phyloP scores from a whole-genome alignment of 1,140 invertebrate genomes.

The Magallana gigas region DNA sequence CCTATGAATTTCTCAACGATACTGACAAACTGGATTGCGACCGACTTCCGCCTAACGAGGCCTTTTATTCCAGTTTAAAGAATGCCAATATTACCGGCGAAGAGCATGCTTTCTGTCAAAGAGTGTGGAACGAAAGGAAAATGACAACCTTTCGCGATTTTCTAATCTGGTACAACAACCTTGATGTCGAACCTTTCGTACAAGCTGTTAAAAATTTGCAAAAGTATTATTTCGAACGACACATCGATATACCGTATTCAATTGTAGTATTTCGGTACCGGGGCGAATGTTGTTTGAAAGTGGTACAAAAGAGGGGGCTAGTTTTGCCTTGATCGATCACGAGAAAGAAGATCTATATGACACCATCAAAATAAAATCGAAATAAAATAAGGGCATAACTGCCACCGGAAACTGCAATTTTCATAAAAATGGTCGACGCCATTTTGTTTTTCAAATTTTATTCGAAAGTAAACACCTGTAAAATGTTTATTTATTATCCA shows the following conservation, averaged over 20 bases:
- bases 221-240: neutral
- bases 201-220: slow-evolving; percentile 50
- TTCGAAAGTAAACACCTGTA: too few relatives aligned
- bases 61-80: too few relatives aligned
- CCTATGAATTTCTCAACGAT: slow-evolving; percentile 56
- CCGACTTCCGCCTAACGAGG: too few relatives aligned
- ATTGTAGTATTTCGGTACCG: slow-evolving; percentile 53
- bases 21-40: too few relatives aligned
- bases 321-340: slow-evolving; percentile 52
- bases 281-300: slow-evolving; percentile 52
- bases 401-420: too few relatives aligned
- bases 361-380: too few relatives aligned
- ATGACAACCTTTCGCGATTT: slow-evolving; percentile 59
- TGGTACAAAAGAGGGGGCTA: neutral
- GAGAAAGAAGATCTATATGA: slow-evolving; percentile 52
- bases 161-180: slow-evolving; percentile 60
- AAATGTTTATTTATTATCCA: too few relatives aligned
- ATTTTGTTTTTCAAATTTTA: too few relatives aligned
- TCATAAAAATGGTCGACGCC: too few relatives aligned
- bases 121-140: slow-evolving; percentile 49
- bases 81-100: too few relatives aligned
- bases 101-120: too few relatives aligned
- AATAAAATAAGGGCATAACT: too few relatives aligned
- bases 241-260: slow-evolving; percentile 57
- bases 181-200: slow-evolving; percentile 57